Evolutionary conservation across 2,888 invertebrate species (phyloP).

Genomic region (Melipona bicolor): DNA sequence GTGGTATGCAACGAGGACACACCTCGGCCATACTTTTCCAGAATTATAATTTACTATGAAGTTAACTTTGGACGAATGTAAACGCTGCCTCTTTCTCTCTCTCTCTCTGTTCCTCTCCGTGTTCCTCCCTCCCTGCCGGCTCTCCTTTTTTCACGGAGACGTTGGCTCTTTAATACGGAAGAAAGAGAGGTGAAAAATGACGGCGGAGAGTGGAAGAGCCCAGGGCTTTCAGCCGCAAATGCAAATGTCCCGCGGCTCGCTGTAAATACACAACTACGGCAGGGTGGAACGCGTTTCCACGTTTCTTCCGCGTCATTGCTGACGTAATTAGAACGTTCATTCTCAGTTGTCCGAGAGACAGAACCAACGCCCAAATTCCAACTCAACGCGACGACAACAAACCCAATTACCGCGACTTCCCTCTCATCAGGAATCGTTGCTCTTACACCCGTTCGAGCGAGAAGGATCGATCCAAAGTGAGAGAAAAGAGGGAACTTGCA

Average conservation of each 20-base stretch:
- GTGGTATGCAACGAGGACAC: slow-evolving; percentile 53
- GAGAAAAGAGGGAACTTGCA: neutral
- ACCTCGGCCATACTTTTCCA: slow-evolving; percentile 48
- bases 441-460: too few relatives aligned
- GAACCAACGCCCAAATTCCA: neutral
- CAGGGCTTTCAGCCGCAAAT: slow-evolving; percentile 39
- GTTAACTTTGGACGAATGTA: slow-evolving; percentile 53
- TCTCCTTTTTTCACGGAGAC: slow-evolving; percentile 16
- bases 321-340: slow-evolving; percentile 6
- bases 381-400: too few relatives aligned
- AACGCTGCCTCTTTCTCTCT: slow-evolving; percentile 15
- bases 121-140: neutral
- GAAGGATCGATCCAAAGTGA: too few relatives aligned
- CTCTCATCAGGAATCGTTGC: neutral
- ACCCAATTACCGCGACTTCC: neutral
- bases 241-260: slow-evolving; percentile 38
- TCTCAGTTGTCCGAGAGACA: neutral
- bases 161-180: slow-evolving; percentile 47
- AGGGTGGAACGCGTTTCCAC: slow-evolving; percentile 1
- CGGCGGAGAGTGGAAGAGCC: slow-evolving; percentile 40
- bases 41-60: slow-evolving; percentile 56
- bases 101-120: neutral
- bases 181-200: slow-evolving; percentile 46
- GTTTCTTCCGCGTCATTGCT: slow-evolving; percentile 10
- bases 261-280: slow-evolving; percentile 47